Evolutionary conservation across 1,140 invertebrate genomes (phyloP), one percentile per base, ranked within the genome.

Genomic region (Orchestia grillus): DNA sequence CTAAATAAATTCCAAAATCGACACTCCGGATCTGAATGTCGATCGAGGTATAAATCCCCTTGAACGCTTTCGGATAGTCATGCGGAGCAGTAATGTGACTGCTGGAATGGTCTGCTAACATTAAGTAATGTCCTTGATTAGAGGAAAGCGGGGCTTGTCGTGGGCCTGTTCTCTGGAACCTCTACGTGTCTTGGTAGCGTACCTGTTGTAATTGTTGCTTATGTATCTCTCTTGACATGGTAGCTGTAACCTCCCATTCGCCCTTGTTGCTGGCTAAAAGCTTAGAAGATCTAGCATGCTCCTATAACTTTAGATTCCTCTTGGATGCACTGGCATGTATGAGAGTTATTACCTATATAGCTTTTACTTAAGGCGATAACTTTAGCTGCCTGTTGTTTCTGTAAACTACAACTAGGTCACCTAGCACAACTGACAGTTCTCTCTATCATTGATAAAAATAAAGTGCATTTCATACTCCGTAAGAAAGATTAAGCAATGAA

Each of bases 291-390:
- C 44, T 94, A 94, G 92, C 44, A n/a, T 94, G 43, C 43, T 94
- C 44, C 36, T 94, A 40, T 94, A 44, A 94, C 44, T 44, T 40
- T 45, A 94, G 92, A 91, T 91, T 91, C 88, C 44, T 44, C 19
- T 91, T 43, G 88, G 88, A 91, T 91, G 92, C 44, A 94, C 92
- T 94, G 92, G 92, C 92, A 94, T 94, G 92, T 44, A 94, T 40
- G 92, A 94, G 92, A 91, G 44, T 47, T n/a, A 94, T 94, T 94
- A 45, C 92, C 92, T 94, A 94, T n/a, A 40, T 94, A 94, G 92
- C 92, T 94, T 94, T 94, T 94, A 94, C 43, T 44, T 94, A 47
- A 94, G 92, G 92, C 44, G 88, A 91, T 91, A 91, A 91, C 92
- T 94, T 40, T 19, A 94, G 44, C 92, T 94, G 92, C 92, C 92